These are phyloP conservation scores for Peromyscus maniculatus DNA, from an alignment of 2,113 vertebrate species.

Conservation along the genomic window DNA sequence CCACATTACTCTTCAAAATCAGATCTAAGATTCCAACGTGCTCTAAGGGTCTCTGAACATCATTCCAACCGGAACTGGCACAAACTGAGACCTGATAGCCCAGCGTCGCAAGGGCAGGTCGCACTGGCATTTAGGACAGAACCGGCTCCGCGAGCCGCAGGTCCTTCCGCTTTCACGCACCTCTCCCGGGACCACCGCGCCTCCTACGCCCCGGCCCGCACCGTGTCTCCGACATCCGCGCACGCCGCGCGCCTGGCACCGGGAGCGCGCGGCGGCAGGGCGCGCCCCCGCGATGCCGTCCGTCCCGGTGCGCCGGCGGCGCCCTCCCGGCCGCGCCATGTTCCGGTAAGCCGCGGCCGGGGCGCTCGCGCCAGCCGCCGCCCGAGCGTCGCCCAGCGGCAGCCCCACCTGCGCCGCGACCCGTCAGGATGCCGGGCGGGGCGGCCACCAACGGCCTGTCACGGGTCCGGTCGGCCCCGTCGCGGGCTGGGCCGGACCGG, in stretches of 20 bases:
- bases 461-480: neutral
- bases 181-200: neutral
- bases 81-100: neutral
- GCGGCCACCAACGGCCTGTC: conserved; percentile 63
- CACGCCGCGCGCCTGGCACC: neutral
- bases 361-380: neutral
- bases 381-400: neutral
- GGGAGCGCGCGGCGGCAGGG: neutral
- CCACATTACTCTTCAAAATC: neutral
- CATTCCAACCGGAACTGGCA: neutral
- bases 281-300: conserved; percentile 35
- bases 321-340: conserved; percentile 77
- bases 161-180: neutral
- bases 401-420: conserved; percentile 33
- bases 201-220: neutral
- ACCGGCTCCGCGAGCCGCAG: neutral
- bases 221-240: neutral
- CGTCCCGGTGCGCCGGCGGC: conserved; percentile 12
- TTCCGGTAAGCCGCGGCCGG: conserved; percentile 59
- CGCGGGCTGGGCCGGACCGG: neutral
- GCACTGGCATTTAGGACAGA: neutral
- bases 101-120: neutral
- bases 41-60: neutral
- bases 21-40: neutral
- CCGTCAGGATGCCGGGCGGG: neutral